A percentile compares a stretch with the other conserved stretches of the same genome.
Evolutionary conservation across 2,888 invertebrate genomes (phyloP).

Genomic region (Noctua pronuba): DNA sequence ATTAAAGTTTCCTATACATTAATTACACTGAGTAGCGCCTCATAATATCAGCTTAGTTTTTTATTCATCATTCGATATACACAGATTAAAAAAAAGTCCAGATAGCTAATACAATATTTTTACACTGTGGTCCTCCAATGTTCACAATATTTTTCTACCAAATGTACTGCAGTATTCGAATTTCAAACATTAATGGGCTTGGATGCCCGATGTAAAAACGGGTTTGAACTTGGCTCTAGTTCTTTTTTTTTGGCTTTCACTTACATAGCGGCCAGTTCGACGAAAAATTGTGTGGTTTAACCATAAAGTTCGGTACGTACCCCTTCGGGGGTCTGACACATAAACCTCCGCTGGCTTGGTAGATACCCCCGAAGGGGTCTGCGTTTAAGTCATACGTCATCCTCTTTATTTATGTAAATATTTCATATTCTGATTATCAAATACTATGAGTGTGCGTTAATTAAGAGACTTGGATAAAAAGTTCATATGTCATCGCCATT

Average conservation of each 20-base stretch:
- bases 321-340: no score
- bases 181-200: background rate
- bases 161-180: background rate
- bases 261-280: slow-evolving; percentile 28
- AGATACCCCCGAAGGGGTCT: no score
- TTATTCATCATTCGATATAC: background rate
- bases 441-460: no score
- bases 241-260: slow-evolving; percentile 12
- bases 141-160: background rate
- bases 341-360: no score
- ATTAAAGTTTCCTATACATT: background rate
- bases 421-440: no score
- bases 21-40: background rate
- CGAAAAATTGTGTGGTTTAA: slow-evolving; percentile 33
- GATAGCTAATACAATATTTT: background rate
- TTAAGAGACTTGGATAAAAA: no score
- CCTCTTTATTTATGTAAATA: no score
- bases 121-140: background rate
- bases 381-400: no score
- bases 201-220: slow-evolving; percentile 8
- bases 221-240: background rate
- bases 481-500: no score
- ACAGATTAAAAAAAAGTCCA: no score
- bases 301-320: no score
- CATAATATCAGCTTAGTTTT: background rate